Base-by-base conservation (phyloP, 2,113 vertebrate species). In the Lepisosteus oculatus region DNA sequence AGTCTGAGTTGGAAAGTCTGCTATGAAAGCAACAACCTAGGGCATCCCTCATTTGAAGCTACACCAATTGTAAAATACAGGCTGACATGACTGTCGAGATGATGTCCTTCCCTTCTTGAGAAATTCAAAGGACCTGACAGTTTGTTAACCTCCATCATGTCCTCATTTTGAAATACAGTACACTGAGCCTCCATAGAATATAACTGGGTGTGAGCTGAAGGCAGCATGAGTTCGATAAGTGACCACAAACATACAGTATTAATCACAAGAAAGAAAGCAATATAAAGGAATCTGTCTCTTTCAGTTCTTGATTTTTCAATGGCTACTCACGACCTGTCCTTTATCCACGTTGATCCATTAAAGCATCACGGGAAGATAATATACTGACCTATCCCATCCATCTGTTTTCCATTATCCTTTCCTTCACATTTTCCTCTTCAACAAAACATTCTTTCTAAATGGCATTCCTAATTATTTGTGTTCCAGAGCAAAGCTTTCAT, bases 381-480 rank as follows among this genome's bases (percentile, higher is more conserved):
- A 5, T 51, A 9, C 47, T 51, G 13, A 54, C 61, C 59, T 51
- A 75, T 67, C 71, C 78, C 68, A 8, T 47, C 69, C 79, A 81
- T 81, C 76, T 81, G 76, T 76, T 78, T 74, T 72, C 59, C 74
- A 76, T 76, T 72, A 55, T 15, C 56, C 17, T 64, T 44, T 47
- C 13, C 45, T 67, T 45, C 67, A 56, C 59, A 42, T 57, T 59
- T 42, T 67, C 65, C 56, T 71, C 67, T 69, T 64, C 74, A 43
- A 47, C 67, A 61, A 71, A 65, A 78, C 70, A 76, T 76, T 76
- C 74, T 74, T 76, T 70, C 76, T 70, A 42, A 80, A 80, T 72
- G 59, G 73, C 70, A 74, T 80, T 76, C 70, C 43, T 55, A 74
- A 72, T 74, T 70, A 70, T 78, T 67, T 64, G 65, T 57, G 74